These are phyloP conservation scores for Caracal caracal DNA, from an alignment of 2,113 vertebrate species.

Conservation along the genomic window DNA sequence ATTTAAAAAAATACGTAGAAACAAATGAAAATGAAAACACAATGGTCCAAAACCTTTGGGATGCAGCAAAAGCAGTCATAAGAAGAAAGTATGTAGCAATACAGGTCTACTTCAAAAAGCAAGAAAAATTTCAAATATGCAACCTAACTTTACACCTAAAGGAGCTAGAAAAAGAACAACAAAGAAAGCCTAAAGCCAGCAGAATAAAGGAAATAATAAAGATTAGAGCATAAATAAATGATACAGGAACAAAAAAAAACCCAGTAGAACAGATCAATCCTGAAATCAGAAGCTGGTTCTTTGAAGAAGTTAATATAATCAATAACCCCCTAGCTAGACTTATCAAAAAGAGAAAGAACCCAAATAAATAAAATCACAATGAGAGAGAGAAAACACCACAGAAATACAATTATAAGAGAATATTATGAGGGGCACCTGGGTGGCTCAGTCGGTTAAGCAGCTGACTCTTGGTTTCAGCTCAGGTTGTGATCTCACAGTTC, in stretches of 20 bases:
- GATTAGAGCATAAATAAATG: neutral
- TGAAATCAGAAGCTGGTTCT: neutral
- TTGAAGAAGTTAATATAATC: neutral
- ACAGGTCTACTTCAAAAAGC: neutral
- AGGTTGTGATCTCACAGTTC: too few relatives aligned
- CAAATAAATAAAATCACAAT: neutral
- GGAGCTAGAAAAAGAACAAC: neutral
- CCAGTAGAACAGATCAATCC: neutral
- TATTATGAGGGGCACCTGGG: neutral
- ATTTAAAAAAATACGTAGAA: neutral
- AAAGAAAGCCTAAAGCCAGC: neutral
- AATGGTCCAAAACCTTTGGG: neutral
- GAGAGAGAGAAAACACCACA: neutral
- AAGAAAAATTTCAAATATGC: neutral
- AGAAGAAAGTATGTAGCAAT: neutral
- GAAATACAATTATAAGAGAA: neutral
- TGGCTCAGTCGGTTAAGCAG: too few relatives aligned
- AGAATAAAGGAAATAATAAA: neutral
- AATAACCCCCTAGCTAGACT: neutral
- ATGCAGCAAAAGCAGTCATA: neutral
- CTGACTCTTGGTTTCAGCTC: too few relatives aligned
- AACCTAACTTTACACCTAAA: neutral
- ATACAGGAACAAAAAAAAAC: neutral
- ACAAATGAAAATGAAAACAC: neutral
- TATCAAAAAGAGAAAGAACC: neutral